These are phyloP conservation scores for Aplysina aerophoba DNA, from an alignment of 37 sponge, comb jelly and placozoan genomes.

Conservation along the genomic window DNA sequence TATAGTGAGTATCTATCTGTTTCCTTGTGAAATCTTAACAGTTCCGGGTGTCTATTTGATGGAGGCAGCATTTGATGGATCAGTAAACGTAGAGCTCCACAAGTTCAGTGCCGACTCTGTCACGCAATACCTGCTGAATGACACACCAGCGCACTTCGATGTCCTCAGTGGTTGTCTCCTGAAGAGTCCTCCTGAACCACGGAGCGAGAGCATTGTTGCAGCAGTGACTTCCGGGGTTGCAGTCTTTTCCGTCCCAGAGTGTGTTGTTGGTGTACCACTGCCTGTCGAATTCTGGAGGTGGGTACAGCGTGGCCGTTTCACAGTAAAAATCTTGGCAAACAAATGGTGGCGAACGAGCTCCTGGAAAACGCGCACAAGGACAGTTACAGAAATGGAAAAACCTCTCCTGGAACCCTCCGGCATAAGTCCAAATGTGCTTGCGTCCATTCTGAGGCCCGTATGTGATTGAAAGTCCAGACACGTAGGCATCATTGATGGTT, in stretches of 20 bases:
- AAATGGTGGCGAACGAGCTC: not conserved
- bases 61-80: no score
- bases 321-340: not conserved
- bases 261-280: conserved; percentile 21
- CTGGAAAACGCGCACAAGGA: not conserved
- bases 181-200: conserved; percentile 30
- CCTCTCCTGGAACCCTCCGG: conserved; percentile 2
- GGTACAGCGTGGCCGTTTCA: no score
- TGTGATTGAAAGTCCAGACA: conserved; percentile 21
- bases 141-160: conserved; percentile 24
- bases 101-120: no score
- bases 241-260: conserved; percentile 22
- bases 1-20: no score
- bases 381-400: not conserved
- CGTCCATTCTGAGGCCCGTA: not conserved
- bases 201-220: conserved; percentile 6
- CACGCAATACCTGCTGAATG: no score
- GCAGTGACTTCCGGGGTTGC: conserved; percentile 20
- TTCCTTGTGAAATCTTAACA: no score
- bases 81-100: no score
- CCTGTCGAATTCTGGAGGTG: not conserved
- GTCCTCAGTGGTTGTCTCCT: not conserved
- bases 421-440: conserved; percentile 11
- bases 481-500: not conserved
- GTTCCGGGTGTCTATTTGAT: no score